These are phyloP conservation scores for Hemibagrus wyckioides DNA, from an alignment of 2,113 vertebrate species.

Conservation along the genomic window DNA sequence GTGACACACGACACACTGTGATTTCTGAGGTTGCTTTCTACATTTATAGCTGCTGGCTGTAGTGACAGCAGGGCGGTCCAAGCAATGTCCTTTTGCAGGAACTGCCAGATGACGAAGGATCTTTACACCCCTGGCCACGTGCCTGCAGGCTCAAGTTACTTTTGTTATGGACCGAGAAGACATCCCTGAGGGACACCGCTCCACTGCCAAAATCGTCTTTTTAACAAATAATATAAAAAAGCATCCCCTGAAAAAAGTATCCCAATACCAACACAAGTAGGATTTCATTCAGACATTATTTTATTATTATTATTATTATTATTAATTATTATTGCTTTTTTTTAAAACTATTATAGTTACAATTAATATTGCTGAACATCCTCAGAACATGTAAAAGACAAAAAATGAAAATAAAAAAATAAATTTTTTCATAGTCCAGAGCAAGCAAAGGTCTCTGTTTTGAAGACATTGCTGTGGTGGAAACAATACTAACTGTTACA, in stretches of 20 bases:
- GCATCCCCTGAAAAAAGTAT: conserved; percentile 51
- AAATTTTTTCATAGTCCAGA: neutral
- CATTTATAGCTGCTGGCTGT: conserved; percentile 84
- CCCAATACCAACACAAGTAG: conserved; percentile 44
- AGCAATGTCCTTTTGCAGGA: conserved; percentile 49
- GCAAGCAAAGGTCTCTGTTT: neutral
- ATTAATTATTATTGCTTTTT: neutral
- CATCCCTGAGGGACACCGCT: conserved; percentile 69
- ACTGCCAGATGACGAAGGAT: conserved; percentile 78
- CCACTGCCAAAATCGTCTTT: conserved; percentile 53
- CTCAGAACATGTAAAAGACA: neutral
- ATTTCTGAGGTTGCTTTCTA: conserved; percentile 80
- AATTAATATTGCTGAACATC: neutral
- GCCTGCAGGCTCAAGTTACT: conserved; percentile 73
- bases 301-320: neutral
- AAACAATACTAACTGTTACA: neutral
- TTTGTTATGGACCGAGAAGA: conserved; percentile 77
- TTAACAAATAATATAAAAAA: neutral
- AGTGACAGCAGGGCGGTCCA: conserved; percentile 63
- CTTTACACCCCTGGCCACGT: conserved; percentile 75
- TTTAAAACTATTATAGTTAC: neutral
- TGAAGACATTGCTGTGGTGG: neutral
- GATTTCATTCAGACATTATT: conserved; percentile 56
- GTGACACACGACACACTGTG: conserved; percentile 76
- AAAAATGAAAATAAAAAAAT: neutral